These are phyloP conservation scores for Puma concolor DNA, from an alignment of 2,113 vertebrate genomes.

Conservation along the genomic window DNA sequence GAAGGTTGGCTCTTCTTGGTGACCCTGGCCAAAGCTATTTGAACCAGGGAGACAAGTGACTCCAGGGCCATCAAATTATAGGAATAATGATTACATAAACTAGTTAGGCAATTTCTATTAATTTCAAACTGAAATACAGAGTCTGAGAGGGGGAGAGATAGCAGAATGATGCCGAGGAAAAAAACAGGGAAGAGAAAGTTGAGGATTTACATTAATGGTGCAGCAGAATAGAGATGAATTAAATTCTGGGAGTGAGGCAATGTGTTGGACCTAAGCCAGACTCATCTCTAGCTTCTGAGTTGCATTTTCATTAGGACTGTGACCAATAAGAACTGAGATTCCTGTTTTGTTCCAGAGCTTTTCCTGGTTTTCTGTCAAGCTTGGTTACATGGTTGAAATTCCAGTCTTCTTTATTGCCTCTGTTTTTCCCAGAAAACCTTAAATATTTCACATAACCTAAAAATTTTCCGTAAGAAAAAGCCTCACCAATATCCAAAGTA, in stretches of 20 bases:
- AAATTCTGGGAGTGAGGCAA: not conserved
- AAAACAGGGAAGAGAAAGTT: not conserved
- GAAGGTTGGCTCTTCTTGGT: not conserved
- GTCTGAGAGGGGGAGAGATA: not conserved
- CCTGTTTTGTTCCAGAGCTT: not conserved
- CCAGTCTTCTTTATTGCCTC: not conserved
- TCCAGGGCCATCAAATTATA: not conserved
- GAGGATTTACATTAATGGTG: not conserved
- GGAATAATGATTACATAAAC: not conserved
- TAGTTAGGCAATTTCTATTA: not conserved
- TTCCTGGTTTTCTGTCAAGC: not conserved
- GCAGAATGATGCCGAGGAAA: not conserved
- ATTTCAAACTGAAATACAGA: not conserved
- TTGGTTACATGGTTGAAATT: not conserved
- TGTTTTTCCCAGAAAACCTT: not conserved
- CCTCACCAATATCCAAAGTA: not conserved
- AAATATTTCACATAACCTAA: not conserved
- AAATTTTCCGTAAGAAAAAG: not conserved
- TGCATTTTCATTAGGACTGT: not conserved
- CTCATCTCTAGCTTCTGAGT: not conserved
- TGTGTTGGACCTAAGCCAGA: not conserved
- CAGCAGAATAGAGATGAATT: not conserved
- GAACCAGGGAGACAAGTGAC: not conserved
- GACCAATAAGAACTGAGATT: not conserved
- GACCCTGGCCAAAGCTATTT: not conserved